Evolutionary conservation across 2,797 vertebrate genomes (phyloP).

Genomic region (Phoebastria nigripes): DNA sequence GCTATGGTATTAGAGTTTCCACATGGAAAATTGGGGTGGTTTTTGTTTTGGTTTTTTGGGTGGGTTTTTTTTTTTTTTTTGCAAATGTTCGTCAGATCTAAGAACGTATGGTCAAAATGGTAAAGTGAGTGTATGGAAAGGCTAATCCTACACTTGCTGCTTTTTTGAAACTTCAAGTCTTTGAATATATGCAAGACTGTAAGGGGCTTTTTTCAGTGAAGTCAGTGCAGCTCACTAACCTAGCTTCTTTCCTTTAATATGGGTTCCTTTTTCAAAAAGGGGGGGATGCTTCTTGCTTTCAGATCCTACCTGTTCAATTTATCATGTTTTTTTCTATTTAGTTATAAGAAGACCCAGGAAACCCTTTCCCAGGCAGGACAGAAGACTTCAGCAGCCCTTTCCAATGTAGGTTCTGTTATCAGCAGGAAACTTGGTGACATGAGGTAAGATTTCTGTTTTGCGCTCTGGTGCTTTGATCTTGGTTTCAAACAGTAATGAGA

Average conservation of each 20-base stretch:
- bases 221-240: not conserved
- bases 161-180: not conserved
- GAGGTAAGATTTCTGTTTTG: slow-evolving; percentile 79
- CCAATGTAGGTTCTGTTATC: slow-evolving; percentile 87
- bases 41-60: not conserved
- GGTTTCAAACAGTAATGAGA: not conserved
- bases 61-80: not conserved
- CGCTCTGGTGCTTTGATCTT: not conserved
- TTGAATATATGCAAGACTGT: not conserved
- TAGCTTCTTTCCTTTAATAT: not conserved
- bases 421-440: slow-evolving; percentile 91
- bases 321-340: slow-evolving; percentile 37
- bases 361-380: slow-evolving; percentile 92
- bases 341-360: slow-evolving; percentile 98
- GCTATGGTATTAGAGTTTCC: not conserved
- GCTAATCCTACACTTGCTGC: not conserved
- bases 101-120: not conserved
- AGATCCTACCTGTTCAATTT: not conserved
- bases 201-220: not conserved
- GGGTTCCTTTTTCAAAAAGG: not conserved
- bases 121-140: not conserved
- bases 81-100: not conserved
- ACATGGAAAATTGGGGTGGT: not conserved
- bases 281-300: not conserved
- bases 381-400: slow-evolving; percentile 91